Evolutionary conservation across 1,140 invertebrate genomes (phyloP), one percentile per base, ranked within the genome.

Genomic region (Aphidius gifuensis): DNA sequence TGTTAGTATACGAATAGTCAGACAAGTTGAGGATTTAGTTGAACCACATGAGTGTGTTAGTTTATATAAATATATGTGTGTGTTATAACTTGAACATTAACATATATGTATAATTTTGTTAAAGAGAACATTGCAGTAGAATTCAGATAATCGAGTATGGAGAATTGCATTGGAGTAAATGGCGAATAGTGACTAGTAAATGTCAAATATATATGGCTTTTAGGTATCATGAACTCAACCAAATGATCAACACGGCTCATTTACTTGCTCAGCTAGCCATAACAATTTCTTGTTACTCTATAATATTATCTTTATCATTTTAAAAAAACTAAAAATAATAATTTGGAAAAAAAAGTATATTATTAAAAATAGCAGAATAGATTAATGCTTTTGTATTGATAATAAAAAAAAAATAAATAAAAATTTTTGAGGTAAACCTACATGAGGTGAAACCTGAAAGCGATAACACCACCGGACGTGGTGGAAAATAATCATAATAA

Each of bases 81-180:
- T 32, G 4, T 32, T 32, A 3, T 32, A 32, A 32, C 23, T 32
- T 32, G 23, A 32, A 32, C 23, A 32, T 32, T 32, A 32, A 3
- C 23, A 32, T 32, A 32, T 55, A 55, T 55, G 74, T 74, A 69
- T 74, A 70, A 74, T 76, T 74, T 75, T 69, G 74, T 77, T 39
- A 60, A 43, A 48, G 42, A n/a, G 54, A 43, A 64, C 45, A 64
- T 46, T 58, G 40, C 43, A 61, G 73, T 76, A 74, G 75, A 78
- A 73, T 74, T 73, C 69, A 69, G 76, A 79, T 78, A 80, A 80
- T 80, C 71, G 76, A 80, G 77, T 79, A 76, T 74, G 73, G 72
- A 75, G 73, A 77, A 77, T 78, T 73, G 23, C 23, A 32, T 32
- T 32, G 23, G 23, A 32, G 23, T 32, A 32, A 32, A 32, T 32